Conservation (phyloP, 2,888 invertebrate species). For the Lomographa bimaculata region DNA sequence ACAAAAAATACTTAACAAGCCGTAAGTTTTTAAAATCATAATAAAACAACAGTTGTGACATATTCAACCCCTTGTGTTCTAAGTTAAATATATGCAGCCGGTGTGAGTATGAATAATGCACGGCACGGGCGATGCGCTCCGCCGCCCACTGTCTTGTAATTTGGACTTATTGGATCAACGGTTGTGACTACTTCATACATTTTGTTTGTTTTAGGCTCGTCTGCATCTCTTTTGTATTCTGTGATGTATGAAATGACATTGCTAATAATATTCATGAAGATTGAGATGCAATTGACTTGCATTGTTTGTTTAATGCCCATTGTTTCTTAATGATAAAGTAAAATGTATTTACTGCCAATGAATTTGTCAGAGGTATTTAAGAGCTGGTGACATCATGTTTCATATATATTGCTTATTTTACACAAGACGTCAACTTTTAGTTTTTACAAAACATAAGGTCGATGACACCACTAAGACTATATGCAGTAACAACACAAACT, state of each 20-base stretch:
- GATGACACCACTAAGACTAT: too few relatives aligned
- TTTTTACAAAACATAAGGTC: too few relatives aligned
- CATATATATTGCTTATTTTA: too few relatives aligned
- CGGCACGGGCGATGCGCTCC: constrained; percentile 54
- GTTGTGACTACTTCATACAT: constrained; percentile 27
- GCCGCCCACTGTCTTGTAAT: constrained; percentile 60
- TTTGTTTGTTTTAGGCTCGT: constrained; percentile 12
- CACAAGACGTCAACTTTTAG: too few relatives aligned
- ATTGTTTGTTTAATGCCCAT: constrained; percentile 11
- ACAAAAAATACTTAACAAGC: too few relatives aligned
- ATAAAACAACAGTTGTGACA: too few relatives aligned
- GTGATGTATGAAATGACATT: constrained; percentile 4
- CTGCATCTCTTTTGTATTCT: constrained; percentile 1
- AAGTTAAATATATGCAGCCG: constrained; percentile 54
- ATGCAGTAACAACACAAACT: too few relatives aligned
- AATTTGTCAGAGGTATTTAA: too few relatives aligned
- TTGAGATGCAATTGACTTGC: not conserved
- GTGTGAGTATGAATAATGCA: constrained; percentile 60
- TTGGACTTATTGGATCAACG: constrained; percentile 65
- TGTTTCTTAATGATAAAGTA: constrained; percentile 2
- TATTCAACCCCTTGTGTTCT: constrained; percentile 12
- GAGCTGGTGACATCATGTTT: too few relatives aligned
- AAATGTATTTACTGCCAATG: too few relatives aligned
- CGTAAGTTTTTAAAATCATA: too few relatives aligned
- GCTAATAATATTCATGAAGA: constrained; percentile 2